Evolutionary conservation across 2,797 vertebrate species (phyloP).

Genomic region (Coendou prehensilis): DNA sequence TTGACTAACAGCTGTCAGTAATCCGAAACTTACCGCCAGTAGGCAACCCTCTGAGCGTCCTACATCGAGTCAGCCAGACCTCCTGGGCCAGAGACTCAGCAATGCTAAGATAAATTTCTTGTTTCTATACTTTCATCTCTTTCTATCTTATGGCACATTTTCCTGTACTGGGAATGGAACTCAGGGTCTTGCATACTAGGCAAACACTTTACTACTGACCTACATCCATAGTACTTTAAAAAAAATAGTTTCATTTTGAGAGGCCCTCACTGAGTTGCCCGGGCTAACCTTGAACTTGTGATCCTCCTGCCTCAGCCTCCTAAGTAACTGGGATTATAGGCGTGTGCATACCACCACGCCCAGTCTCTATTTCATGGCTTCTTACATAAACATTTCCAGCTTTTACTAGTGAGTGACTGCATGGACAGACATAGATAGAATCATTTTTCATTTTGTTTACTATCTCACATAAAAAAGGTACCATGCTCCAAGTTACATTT

Average conservation of each 20-base stretch:
- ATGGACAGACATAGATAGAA: background rate
- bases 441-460: background rate
- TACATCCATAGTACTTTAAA: background rate
- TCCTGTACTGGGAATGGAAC: background rate
- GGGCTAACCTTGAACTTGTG: background rate
- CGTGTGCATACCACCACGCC: too few species aligned
- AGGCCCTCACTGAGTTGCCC: background rate
- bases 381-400: background rate
- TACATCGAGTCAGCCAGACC: background rate
- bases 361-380: background rate
- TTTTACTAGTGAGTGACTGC: background rate
- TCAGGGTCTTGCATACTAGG: background rate
- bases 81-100: background rate
- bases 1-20: background rate
- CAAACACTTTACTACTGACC: background rate
- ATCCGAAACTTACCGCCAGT: background rate
- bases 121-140: rapidly evolving
- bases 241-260: background rate
- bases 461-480: rapidly evolving
- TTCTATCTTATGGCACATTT: background rate
- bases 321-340: background rate
- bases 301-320: background rate
- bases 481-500: background rate
- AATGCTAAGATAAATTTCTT: background rate
- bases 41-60: background rate